These are phyloP conservation scores for Trichoplusia ni DNA, from an alignment of 1,140 invertebrate genomes.

Conservation along the genomic window DNA sequence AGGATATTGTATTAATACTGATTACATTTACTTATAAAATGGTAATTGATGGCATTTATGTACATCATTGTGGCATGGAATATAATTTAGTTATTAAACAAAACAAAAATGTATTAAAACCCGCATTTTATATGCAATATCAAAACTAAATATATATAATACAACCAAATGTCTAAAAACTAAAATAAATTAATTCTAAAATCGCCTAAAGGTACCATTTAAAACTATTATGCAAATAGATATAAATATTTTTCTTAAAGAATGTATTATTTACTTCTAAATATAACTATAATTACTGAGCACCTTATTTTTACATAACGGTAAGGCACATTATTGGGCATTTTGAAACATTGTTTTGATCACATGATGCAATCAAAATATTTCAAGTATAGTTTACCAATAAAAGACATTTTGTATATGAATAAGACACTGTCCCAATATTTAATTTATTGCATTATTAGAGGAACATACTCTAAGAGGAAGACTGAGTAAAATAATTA, in stretches of 20 bases:
- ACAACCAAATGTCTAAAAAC: slow-evolving; percentile 53
- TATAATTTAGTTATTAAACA: slow-evolving; percentile 69
- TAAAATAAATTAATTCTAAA: slow-evolving; percentile 60
- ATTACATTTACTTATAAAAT: slow-evolving; percentile 73
- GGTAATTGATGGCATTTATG: slow-evolving; percentile 73
- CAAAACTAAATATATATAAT: slow-evolving; percentile 61
- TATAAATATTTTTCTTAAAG: slow-evolving; percentile 32
- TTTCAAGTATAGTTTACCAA: not conserved
- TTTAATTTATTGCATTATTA: slow-evolving; percentile 11
- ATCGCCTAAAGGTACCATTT: slow-evolving; percentile 32
- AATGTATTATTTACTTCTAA: slow-evolving; percentile 30
- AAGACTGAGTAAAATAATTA: slow-evolving; percentile 46
- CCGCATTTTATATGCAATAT: slow-evolving; percentile 58
- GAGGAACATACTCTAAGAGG: slow-evolving; percentile 36
- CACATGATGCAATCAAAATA: not conserved
- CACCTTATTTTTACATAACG: slow-evolving; percentile 50
- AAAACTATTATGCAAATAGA: slow-evolving; percentile 47
- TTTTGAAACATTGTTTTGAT: not conserved
- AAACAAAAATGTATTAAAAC: slow-evolving; percentile 51
- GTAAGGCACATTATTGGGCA: slow-evolving; percentile 54
- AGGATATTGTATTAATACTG: slow-evolving; percentile 76
- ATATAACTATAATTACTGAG: slow-evolving; percentile 41
- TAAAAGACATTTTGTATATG: not conserved
- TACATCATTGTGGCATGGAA: slow-evolving; percentile 63
- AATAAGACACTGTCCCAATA: not conserved